phyloP scores from a whole-genome alignment of 2,888 invertebrate genomes.

The Diaphora mendica region DNA sequence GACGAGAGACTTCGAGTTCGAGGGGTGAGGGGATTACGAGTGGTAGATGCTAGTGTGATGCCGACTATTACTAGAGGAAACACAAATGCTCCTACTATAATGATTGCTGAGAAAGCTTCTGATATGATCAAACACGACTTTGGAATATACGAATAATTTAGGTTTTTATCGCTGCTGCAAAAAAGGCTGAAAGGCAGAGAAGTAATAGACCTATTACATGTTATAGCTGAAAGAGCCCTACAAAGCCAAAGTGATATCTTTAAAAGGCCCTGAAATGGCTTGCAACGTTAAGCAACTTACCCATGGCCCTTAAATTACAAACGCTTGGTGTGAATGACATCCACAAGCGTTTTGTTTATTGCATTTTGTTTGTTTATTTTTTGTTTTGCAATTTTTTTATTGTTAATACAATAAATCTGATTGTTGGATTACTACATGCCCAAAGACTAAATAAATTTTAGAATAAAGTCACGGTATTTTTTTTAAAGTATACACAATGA shows the following conservation, averaged over 20 bases:
- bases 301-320: too few relatives aligned
- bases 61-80: slow-evolving; percentile 92
- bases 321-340: not conserved
- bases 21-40: slow-evolving; percentile 86
- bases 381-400: too few relatives aligned
- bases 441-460: too few relatives aligned
- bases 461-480: too few relatives aligned
- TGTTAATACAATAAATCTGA: too few relatives aligned
- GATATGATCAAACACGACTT: slow-evolving; percentile 93
- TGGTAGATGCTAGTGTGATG: slow-evolving; percentile 94
- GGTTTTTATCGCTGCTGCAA: not conserved
- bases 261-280: not conserved
- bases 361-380: too few relatives aligned
- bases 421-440: too few relatives aligned
- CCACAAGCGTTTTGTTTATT: not conserved
- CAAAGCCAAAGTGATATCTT: not conserved
- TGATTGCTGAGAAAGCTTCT: slow-evolving; percentile 94
- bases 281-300: not conserved
- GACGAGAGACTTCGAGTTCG: slow-evolving; percentile 72
- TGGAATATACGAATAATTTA: slow-evolving; percentile 57
- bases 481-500: too few relatives aligned
- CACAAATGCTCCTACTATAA: slow-evolving; percentile 93
- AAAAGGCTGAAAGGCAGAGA: not conserved
- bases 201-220: not conserved
- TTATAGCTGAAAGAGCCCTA: not conserved